Evolutionary conservation across 2,888 invertebrate species (phyloP).

Genomic region (Polydrusus tereticollis): DNA sequence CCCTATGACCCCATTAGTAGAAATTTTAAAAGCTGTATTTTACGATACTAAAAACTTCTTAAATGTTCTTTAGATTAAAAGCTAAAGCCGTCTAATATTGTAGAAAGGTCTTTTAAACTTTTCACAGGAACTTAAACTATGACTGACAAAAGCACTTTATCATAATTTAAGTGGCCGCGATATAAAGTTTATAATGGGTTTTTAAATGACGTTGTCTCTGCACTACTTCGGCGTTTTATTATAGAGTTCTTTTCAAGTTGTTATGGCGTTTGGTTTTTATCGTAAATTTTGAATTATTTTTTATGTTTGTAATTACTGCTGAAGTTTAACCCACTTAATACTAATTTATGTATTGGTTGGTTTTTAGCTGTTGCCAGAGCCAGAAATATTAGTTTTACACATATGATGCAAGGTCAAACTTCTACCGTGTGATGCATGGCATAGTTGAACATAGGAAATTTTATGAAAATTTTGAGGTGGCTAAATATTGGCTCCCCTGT

Average conservation of each 20-base stretch:
- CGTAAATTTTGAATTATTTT: too few species aligned
- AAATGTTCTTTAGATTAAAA: background rate
- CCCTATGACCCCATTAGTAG: background rate
- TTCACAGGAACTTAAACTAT: constrained; percentile 18
- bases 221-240: background rate
- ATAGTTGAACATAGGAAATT: too few species aligned
- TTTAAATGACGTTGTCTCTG: background rate
- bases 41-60: constrained; percentile 10
- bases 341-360: too few species aligned
- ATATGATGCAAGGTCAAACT: too few species aligned
- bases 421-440: too few species aligned
- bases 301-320: too few species aligned
- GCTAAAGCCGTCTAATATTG: constrained; percentile 6
- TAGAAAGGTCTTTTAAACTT: constrained; percentile 20
- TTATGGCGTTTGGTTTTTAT: background rate
- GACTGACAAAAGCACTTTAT: constrained; percentile 29
- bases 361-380: too few species aligned
- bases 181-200: constrained; percentile 26
- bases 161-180: constrained; percentile 26
- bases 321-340: too few species aligned
- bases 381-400: too few species aligned
- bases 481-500: too few species aligned
- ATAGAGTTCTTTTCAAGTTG: background rate
- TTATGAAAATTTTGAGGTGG: too few species aligned
- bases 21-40: background rate